Evolutionary conservation across 2,888 invertebrate genomes (phyloP), one percentile per base, ranked within the genome.

Genomic region (Rutpela maculata): DNA sequence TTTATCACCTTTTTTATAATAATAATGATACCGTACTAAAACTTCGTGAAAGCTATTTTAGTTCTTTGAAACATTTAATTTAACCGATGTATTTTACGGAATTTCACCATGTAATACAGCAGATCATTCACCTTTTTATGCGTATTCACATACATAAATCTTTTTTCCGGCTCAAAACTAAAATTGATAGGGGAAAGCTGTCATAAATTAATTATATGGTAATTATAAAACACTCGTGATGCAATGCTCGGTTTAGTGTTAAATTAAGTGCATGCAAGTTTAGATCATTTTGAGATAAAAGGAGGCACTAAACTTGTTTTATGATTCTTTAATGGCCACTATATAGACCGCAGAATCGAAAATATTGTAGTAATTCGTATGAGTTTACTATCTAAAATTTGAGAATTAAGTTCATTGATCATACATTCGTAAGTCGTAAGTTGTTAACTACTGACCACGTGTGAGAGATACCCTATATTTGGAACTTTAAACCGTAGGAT

Each of bases 251-350:
- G 43, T 65, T 65, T 65, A 65, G 65, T 43, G 65, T 65, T 43
- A 65, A 65, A 65, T 43, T 62, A 62, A 62, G 17, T 31, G n/a
- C 62, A 62, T 35, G 62, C 35, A 10, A 19, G 43, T 19, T 19
- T 38, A 15, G 15, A 18, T 12, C 38, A 65, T 65, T 43, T 19
- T 17, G 11, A 65, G 43, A 19, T 65, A 19, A 43, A 65, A 18
- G 65, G 31, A 12, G n/a, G 19, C 11, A 65, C 43, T 65, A 65
- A 65, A 65, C 50, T 18, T 12, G 65, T 19, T 65, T 65, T 65
- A 65, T 43, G 65, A 65, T 38, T 43, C 18, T 65, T 65, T 65
- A 43, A 65, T 19, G 65, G 18, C 22, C 43, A 38, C 11, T 65
- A 65, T 19, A 38, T 65, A 43, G 19, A 65, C 43, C 43, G 50